phyloP scores from a whole-genome alignment of 2,113 vertebrate species.

The Python bivittatus region DNA sequence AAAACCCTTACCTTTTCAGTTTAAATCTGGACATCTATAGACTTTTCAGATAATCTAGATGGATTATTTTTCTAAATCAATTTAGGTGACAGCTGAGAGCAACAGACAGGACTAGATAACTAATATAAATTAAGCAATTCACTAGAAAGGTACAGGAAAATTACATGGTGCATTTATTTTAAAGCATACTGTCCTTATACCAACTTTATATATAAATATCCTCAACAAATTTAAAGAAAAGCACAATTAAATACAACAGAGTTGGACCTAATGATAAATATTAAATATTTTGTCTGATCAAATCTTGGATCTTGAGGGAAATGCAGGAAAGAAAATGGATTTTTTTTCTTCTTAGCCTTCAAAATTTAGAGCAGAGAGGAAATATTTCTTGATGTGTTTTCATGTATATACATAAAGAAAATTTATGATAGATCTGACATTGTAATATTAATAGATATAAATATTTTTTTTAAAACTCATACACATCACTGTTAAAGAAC shows the following conservation, averaged over 20 bases:
- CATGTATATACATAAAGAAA: neutral
- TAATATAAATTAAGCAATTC: neutral
- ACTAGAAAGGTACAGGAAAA: neutral
- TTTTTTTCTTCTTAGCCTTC: neutral
- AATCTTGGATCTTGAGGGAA: neutral
- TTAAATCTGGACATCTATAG: neutral
- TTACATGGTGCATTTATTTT: neutral
- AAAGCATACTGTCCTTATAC: neutral
- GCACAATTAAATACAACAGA: neutral
- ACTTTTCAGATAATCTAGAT: constrained; percentile 28
- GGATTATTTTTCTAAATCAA: constrained; percentile 57
- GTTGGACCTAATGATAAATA: neutral
- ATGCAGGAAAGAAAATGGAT: neutral
- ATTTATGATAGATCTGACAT: neutral
- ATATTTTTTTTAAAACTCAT: neutral
- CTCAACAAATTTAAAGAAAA: neutral
- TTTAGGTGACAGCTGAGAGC: constrained; percentile 71
- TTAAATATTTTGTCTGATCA: constrained; percentile 12
- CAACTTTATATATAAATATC: no score
- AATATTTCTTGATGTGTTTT: neutral
- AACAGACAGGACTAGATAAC: constrained; percentile 76
- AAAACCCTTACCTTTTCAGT: neutral
- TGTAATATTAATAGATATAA: neutral
- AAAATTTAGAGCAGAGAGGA: neutral
- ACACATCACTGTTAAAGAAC: neutral